phyloP scores from a whole-genome alignment of 2,888 invertebrate genomes.

The Callimorpha dominula region DNA sequence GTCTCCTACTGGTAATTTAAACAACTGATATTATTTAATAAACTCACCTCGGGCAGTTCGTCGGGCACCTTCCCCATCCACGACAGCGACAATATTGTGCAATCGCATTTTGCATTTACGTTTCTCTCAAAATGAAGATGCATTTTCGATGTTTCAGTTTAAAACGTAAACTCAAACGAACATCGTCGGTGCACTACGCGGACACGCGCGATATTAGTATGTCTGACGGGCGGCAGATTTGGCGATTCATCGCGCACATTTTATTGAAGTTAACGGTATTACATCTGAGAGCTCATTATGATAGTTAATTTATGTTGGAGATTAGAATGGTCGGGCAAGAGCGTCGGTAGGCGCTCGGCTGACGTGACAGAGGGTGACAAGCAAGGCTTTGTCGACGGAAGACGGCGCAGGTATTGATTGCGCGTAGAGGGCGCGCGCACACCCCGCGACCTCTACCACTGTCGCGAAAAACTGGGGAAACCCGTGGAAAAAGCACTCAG shows the following conservation, averaged over 20 bases:
- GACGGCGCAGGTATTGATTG: constrained; percentile 81
- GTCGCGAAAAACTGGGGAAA: constrained; percentile 64
- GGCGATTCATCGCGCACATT: constrained; percentile 58
- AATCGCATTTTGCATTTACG: constrained; percentile 97
- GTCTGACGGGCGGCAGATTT: constrained; percentile 36
- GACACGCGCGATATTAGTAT: constrained; percentile 47
- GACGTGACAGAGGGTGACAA: constrained; percentile 78
- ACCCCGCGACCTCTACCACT: constrained; percentile 70
- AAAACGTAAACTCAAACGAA: constrained; percentile 57
- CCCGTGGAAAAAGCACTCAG: constrained; percentile 65
- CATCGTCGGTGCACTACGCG: constrained; percentile 50
- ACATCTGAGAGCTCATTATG: constrained; percentile 50
- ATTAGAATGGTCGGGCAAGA: constrained; percentile 45
- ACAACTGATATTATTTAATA: constrained; percentile 32
- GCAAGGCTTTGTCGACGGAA: constrained; percentile 59
- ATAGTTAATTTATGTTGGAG: constrained; percentile 45
- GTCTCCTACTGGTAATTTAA: constrained; percentile 21
- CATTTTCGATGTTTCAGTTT: constrained; percentile 86
- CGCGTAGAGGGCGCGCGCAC: constrained; percentile 64
- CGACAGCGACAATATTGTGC: constrained; percentile 96
- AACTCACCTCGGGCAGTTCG: constrained; percentile 95
- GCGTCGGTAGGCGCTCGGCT: constrained; percentile 63
- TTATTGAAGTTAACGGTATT: constrained; percentile 48
- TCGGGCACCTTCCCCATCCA: constrained; percentile 99
- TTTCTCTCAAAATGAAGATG: constrained; percentile 98